Evolutionary conservation across 2,888 invertebrate species (phyloP).

Genomic region (Bembecia ichneumoniformis): DNA sequence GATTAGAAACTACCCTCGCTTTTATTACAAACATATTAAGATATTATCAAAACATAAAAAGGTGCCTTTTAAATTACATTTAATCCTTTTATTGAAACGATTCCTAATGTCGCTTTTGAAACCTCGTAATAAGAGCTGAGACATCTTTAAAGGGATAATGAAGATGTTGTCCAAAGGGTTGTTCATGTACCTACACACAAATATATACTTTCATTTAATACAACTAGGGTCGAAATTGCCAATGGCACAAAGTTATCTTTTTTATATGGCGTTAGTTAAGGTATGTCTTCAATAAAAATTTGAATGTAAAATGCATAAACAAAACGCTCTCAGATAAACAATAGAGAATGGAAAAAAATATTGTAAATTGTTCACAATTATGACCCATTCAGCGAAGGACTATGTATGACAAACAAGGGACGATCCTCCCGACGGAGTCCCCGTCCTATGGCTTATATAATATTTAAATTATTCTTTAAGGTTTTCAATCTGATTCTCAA

Average conservation of each 20-base stretch:
- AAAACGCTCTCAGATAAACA: too few relatives aligned
- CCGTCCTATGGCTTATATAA: too few relatives aligned
- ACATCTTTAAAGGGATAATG: not conserved
- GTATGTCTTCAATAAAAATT: too few relatives aligned
- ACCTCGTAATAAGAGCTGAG: not conserved
- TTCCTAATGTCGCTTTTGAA: not conserved
- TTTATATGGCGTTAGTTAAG: too few relatives aligned
- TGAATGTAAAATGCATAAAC: too few relatives aligned
- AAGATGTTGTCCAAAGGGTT: conserved; percentile 8
- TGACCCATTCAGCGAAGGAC: conserved; percentile 29
- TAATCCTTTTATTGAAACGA: conserved; percentile 28
- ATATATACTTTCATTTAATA: not conserved
- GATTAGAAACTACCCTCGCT: conserved; percentile 58
- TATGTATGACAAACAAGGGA: too few relatives aligned
- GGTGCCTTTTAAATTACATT: conserved; percentile 43
- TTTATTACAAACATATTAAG: conserved; percentile 66
- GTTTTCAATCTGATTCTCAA: too few relatives aligned
- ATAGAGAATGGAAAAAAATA: conserved; percentile 12
- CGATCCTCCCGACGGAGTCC: too few relatives aligned
- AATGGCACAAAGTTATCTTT: too few relatives aligned
- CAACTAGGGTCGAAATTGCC: too few relatives aligned
- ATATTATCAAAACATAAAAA: conserved; percentile 54
- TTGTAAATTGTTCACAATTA: conserved; percentile 52
- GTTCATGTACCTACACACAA: not conserved
- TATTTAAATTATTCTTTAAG: too few relatives aligned